These are phyloP conservation scores for Galeopsomyia nigrocyanea DNA, from an alignment of 2,888 invertebrate species.

Conservation along the genomic window DNA sequence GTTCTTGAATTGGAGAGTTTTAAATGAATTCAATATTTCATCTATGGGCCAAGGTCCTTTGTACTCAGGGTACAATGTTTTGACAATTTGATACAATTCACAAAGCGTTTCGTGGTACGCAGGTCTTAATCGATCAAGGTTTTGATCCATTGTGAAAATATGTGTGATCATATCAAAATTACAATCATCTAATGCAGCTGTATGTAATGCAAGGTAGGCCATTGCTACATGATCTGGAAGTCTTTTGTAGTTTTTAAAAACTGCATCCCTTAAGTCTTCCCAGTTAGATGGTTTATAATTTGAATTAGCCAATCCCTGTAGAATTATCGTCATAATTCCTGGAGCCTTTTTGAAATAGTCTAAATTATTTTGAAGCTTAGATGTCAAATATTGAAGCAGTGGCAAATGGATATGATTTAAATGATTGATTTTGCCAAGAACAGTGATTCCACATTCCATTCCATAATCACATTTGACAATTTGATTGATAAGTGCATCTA, in stretches of 20 bases:
- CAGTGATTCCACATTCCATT: not conserved
- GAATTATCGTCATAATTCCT: not conserved
- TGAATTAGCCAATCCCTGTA: conserved; percentile 26
- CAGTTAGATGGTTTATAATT: conserved; percentile 38
- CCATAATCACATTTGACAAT: not conserved
- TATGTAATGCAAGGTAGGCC: conserved; percentile 70
- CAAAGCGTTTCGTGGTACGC: not conserved
- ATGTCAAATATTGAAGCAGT: conserved; percentile 74
- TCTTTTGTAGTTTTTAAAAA: not conserved
- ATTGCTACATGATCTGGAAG: conserved; percentile 64
- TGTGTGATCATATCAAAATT: conserved; percentile 71
- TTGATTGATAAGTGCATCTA: conserved; percentile 21
- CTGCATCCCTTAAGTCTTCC: conserved; percentile 16
- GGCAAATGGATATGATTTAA: conserved; percentile 69
- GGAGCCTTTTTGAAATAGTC: conserved; percentile 8
- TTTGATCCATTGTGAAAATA: conserved; percentile 44
- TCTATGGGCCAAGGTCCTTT: conserved; percentile 68
- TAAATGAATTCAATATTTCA: conserved; percentile 62
- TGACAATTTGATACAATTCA: conserved; percentile 73
- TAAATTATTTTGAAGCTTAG: conserved; percentile 67
- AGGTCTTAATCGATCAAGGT: conserved; percentile 50
- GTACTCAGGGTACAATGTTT: conserved; percentile 68
- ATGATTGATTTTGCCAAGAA: conserved; percentile 30
- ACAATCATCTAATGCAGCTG: conserved; percentile 74
- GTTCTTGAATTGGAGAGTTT: conserved; percentile 59